Percentiles rank a stretch among this genome's conserved stretches.
These are phyloP conservation scores for Saimiri boliviensis DNA, from an alignment of 2,113 vertebrate species.

Conservation along the genomic window DNA sequence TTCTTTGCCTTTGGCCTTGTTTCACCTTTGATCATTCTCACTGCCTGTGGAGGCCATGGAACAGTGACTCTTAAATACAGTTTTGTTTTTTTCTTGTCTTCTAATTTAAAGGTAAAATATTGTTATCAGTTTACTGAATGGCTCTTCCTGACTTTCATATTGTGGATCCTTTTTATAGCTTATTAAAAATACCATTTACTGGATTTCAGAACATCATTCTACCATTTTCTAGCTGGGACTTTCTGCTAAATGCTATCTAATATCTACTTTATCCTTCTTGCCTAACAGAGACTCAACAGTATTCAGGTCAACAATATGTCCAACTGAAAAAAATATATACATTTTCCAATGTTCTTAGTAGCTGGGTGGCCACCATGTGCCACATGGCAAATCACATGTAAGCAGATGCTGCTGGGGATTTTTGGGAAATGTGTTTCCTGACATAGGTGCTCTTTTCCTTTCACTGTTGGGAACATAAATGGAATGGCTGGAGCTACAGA, in stretches of 20 bases:
- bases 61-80: neutral
- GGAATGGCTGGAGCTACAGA: neutral
- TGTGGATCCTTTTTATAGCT: neutral
- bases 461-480: neutral
- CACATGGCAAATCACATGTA: neutral
- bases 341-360: neutral
- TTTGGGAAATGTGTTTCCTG: neutral
- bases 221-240: neutral
- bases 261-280: neutral
- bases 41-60: neutral
- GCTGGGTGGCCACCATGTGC: no score
- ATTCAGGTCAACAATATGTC: neutral
- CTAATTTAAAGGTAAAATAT: neutral
- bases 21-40: neutral
- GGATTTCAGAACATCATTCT: neutral
- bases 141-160: neutral
- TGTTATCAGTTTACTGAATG: neutral
- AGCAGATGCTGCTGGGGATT: neutral
- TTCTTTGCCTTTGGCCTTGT: neutral
- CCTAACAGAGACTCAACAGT: neutral
- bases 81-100: neutral
- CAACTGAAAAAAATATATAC: neutral
- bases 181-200: neutral
- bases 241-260: neutral
- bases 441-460: neutral